These are phyloP conservation scores for Chlamydotis undulata DNA, from an alignment of 2,113 vertebrate species.

Conservation along the genomic window DNA sequence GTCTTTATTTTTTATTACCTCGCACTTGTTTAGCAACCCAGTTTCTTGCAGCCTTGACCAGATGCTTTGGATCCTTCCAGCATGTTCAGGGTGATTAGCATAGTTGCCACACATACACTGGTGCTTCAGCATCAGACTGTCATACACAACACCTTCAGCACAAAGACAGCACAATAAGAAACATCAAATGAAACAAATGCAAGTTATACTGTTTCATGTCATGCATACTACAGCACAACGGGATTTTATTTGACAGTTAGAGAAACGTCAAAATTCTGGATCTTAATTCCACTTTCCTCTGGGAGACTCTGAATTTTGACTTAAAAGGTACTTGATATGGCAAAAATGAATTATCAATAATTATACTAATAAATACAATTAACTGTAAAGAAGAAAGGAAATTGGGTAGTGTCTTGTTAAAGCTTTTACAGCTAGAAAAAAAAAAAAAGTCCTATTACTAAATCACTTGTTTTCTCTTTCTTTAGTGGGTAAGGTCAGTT, in stretches of 20 bases:
- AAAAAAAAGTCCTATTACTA: neutral
- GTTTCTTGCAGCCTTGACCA: conserved; percentile 85
- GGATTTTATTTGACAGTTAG: neutral
- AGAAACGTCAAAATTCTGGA: neutral
- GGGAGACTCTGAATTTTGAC: neutral
- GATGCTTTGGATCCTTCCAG: conserved; percentile 84
- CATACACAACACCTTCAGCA: conserved; percentile 78
- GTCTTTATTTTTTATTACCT: conserved; percentile 73
- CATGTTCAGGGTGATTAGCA: conserved; percentile 78
- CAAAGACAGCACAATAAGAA: conserved; percentile 37
- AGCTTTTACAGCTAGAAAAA: neutral
- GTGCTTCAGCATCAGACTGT: conserved; percentile 83
- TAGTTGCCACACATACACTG: conserved; percentile 82
- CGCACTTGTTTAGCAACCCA: conserved; percentile 79
- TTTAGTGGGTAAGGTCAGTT: neutral
- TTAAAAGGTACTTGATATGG: neutral
- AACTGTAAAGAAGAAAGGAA: neutral
- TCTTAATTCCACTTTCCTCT: neutral
- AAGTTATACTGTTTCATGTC: neutral
- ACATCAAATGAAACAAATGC: neutral
- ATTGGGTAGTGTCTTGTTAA: neutral
- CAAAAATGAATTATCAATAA: neutral
- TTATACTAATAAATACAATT: neutral
- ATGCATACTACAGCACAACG: neutral
- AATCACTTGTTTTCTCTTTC: neutral